Base-by-base conservation (phyloP, 2,797 vertebrate species). In the Myotis vivesi region DNA sequence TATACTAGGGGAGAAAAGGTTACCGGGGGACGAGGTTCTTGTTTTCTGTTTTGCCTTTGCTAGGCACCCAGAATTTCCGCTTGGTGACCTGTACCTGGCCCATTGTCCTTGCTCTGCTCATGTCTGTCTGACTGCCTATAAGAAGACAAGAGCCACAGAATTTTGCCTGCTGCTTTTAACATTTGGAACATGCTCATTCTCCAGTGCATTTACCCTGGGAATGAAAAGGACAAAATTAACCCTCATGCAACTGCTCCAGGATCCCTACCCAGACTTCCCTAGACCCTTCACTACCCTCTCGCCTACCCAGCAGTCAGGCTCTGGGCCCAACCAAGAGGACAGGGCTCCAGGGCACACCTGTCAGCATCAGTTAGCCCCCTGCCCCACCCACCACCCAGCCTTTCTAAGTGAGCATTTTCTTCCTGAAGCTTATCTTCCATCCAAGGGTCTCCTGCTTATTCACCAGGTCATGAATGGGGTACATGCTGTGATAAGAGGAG, bases 191-290 rank as follows among this genome's bases (percentile, higher is more conserved):
- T 57, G 36, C 0, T 68, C n/a, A 20, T 57, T 51, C 20, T 72
- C 71, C 13, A 72, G 53, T 15, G 41, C 73, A 25, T 89, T 68
- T 20, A 55, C 30, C 57, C 55, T 81, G 25, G 44, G n/a, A 28
- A 72, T 13, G 11, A 83, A 87, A 89, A 89, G 55, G 41, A 64
- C 33, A 94, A 62, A 82, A 77, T 46, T 49, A 62, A 23, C 53
- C 49, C 44, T 20, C 20, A 6, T 8, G 8, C 0, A 30, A 82
- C 11, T 12, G 30, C 13, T 44, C 38, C 20, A 0, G 4, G n/a
- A 66, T 57, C 68, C n/a, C 16, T 44, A 51, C 4, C 20, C 28
- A 1, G 12, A 64, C 46, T 62, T 9, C 55, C 92, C 38, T 17
- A 17, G 23, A n/a, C 8, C 23, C 49, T 46, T 3, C 8, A 17